phyloP scores from a whole-genome alignment of 2,797 vertebrate species.

The Parauchenoglanis ngamensis region DNA sequence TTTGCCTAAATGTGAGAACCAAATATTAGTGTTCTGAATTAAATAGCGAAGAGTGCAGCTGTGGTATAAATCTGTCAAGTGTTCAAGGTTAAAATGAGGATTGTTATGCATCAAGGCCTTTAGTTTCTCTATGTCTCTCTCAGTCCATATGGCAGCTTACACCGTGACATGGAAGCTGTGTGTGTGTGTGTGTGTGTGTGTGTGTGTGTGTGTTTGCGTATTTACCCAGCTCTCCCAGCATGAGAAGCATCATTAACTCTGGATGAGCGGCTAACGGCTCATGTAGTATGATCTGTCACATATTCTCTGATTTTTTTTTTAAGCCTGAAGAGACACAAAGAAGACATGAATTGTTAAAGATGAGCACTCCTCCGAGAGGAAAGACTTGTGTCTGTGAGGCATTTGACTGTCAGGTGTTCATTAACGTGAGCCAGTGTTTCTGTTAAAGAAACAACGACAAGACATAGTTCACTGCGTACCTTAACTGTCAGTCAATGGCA shows the following conservation, averaged over 20 bases:
- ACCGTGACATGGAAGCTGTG: neutral
- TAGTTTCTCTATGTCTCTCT: neutral
- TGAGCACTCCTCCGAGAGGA: neutral
- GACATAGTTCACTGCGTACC: slow-evolving; percentile 27
- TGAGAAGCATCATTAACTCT: slow-evolving; percentile 34
- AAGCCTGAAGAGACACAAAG: neutral
- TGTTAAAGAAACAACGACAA: slow-evolving; percentile 17
- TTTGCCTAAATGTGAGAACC: slow-evolving; percentile 2
- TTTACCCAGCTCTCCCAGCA: slow-evolving; percentile 1
- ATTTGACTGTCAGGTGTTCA: slow-evolving; percentile 41
- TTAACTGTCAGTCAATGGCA: slow-evolving; percentile 41
- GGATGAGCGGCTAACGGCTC: slow-evolving; percentile 16
- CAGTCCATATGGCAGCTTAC: slow-evolving; percentile 18
- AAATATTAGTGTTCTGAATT: neutral
- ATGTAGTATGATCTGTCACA: slow-evolving; percentile 33
- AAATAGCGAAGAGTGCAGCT: neutral
- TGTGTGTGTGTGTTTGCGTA: slow-evolving; percentile 6
- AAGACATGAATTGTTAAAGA: neutral
- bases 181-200: neutral
- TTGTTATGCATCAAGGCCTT: slow-evolving; percentile 3
- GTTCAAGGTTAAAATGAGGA: slow-evolving; percentile 37
- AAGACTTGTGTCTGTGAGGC: slow-evolving; percentile 6
- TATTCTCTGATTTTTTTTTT: neutral
- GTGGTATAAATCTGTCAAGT: slow-evolving; percentile 6
- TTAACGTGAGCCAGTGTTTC: slow-evolving; percentile 33